phyloP scores from a whole-genome alignment of 2,113 vertebrate genomes.

The Lagopus muta region DNA sequence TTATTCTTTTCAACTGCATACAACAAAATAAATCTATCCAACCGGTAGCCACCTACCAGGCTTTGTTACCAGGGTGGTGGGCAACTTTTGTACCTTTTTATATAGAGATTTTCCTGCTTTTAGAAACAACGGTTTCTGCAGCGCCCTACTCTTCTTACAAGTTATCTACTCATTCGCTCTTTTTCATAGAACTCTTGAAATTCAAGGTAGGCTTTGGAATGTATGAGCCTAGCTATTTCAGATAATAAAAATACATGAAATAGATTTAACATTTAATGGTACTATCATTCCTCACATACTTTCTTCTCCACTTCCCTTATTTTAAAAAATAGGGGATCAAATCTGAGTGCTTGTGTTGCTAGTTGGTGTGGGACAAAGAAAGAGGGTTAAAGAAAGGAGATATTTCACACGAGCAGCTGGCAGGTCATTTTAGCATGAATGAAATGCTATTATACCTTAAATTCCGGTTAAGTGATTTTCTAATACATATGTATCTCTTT shows the following conservation, averaged over 20 bases:
- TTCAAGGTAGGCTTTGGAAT: background rate
- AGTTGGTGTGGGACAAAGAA: background rate
- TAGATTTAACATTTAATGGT: background rate
- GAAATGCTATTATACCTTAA: background rate
- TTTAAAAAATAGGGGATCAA: background rate
- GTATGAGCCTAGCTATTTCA: background rate
- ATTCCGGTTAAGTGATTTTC: background rate
- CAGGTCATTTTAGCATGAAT: background rate
- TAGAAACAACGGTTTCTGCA: background rate
- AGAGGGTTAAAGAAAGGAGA: accelerated
- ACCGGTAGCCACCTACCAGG: background rate
- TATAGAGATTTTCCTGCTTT: background rate
- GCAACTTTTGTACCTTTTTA: background rate
- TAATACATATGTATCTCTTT: background rate
- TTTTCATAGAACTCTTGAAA: background rate
- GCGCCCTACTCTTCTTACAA: background rate
- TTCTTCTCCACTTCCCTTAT: background rate
- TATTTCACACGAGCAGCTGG: background rate
- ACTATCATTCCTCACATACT: background rate
- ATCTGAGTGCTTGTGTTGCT: background rate
- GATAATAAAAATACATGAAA: background rate
- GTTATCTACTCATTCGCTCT: background rate
- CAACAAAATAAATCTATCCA: background rate
- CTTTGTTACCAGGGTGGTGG: background rate
- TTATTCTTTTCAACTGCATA: background rate